Evolutionary conservation across 2,113 vertebrate species (phyloP).

Genomic region (Atlantisia rogersi): DNA sequence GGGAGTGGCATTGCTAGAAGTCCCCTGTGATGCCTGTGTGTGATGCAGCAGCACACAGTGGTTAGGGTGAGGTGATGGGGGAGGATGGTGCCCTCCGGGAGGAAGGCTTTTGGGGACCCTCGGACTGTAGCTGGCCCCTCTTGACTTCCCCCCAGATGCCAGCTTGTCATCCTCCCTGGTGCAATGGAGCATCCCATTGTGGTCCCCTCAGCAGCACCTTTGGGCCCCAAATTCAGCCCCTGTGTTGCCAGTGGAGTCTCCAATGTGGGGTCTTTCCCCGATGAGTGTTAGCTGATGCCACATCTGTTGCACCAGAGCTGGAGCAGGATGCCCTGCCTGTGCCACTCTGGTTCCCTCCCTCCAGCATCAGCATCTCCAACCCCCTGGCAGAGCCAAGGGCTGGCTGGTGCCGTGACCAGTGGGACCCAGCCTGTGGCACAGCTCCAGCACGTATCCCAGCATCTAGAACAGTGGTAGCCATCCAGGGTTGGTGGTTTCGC

Average conservation of each 20-base stretch:
- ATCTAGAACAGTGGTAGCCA: neutral
- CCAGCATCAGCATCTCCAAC: fast-evolving
- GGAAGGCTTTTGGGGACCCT: neutral
- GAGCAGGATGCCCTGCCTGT: fast-evolving
- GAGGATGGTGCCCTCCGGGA: neutral
- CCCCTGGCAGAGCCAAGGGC: neutral
- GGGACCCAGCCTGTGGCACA: neutral
- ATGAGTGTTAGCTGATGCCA: fast-evolving
- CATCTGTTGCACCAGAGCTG: fast-evolving
- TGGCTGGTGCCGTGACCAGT: fast-evolving
- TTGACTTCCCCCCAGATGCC: fast-evolving
- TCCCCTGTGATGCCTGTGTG: fast-evolving
- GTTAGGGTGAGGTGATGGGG: neutral
- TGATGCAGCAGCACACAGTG: fast-evolving
- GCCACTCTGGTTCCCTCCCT: fast-evolving
- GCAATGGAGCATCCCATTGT: neutral
- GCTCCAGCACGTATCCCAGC: neutral
- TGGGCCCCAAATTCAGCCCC: neutral
- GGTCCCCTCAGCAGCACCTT: neutral
- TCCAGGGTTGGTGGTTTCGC: neutral
- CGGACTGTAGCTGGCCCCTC: fast-evolving
- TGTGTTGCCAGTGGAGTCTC: fast-evolving
- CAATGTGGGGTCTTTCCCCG: fast-evolving
- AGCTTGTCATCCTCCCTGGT: neutral
- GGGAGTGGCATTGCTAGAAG: neutral